These are phyloP conservation scores for Leucopternis melanops DNA, from an alignment of 2,113 vertebrate genomes.

Conservation along the genomic window DNA sequence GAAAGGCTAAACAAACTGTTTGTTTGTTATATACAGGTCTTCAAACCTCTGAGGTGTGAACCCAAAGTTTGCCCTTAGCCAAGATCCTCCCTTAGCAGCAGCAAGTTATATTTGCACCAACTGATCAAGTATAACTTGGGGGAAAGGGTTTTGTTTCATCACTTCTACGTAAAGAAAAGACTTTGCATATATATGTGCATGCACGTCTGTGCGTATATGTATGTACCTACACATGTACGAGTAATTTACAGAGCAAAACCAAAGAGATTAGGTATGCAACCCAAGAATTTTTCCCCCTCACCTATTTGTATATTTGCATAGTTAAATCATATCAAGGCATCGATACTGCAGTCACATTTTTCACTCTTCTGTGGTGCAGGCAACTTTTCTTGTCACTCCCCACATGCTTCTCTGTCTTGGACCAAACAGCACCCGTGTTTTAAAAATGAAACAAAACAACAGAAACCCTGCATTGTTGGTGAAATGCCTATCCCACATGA, in stretches of 20 bases:
- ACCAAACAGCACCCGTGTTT: slow-evolving; percentile 49
- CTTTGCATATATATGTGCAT: slow-evolving; percentile 43
- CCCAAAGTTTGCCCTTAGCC: not conserved
- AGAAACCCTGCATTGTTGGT: slow-evolving; percentile 3
- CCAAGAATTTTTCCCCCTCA: not conserved
- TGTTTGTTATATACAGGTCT: slow-evolving; percentile 18
- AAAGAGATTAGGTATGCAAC: slow-evolving; percentile 2
- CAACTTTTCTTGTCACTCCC: not conserved
- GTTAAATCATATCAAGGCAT: slow-evolving; percentile 40
- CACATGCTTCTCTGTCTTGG: not conserved
- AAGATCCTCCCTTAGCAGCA: slow-evolving; percentile 29
- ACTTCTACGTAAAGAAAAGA: slow-evolving; percentile 20
- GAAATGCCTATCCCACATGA: slow-evolving; percentile 38
- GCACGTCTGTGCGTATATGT: not conserved
- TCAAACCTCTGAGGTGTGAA: slow-evolving; percentile 12
- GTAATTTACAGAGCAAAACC: not conserved
- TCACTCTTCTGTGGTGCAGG: slow-evolving; percentile 12
- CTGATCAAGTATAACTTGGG: slow-evolving; percentile 2
- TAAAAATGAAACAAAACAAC: not conserved
- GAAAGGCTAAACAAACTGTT: not conserved
- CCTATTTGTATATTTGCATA: slow-evolving; percentile 45
- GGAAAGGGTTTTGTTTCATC: slow-evolving; percentile 48
- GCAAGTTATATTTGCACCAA: slow-evolving; percentile 12
- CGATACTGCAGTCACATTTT: slow-evolving; percentile 11
- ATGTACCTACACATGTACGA: not conserved